Conservation (phyloP, 64 coral and sea anemone genomes). For the Dendrophyllia cribrosa region DNA sequence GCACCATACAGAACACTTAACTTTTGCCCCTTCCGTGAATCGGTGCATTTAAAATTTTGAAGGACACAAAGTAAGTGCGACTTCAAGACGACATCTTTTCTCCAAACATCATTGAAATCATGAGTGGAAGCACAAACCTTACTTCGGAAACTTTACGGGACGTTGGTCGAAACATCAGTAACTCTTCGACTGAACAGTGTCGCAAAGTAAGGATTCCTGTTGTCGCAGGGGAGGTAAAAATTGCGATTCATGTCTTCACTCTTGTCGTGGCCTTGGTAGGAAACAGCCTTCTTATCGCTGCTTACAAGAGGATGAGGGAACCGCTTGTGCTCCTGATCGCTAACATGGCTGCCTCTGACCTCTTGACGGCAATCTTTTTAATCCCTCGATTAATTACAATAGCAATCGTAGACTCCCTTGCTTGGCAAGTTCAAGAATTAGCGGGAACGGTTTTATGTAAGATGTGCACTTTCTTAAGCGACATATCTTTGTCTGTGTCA, state of each 20-base stretch:
- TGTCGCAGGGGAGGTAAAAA: background rate
- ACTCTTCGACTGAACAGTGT: background rate
- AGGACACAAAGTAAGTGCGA: no score
- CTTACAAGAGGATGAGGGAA: slow-evolving; percentile 48
- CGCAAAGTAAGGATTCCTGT: background rate
- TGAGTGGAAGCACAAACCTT: background rate
- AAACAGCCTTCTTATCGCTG: slow-evolving; percentile 51
- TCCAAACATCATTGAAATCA: background rate
- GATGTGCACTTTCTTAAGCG: slow-evolving; percentile 46
- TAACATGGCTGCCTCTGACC: slow-evolving; percentile 81
- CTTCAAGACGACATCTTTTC: no score
- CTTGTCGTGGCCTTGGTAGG: slow-evolving; percentile 9
- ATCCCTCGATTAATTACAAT: slow-evolving; percentile 60
- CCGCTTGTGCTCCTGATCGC: slow-evolving; percentile 65
- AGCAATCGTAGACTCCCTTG: background rate
- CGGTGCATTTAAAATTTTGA: no score
- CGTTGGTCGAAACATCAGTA: background rate
- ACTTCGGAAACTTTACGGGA: background rate
- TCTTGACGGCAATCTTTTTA: slow-evolving; percentile 49
- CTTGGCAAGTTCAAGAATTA: slow-evolving; percentile 41
- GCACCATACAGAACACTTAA: background rate
- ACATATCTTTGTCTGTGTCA: slow-evolving; percentile 68
- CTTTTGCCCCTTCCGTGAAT: background rate
- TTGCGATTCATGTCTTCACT: background rate
- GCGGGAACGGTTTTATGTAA: slow-evolving; percentile 55